Percentiles rank a stretch among this genome's conserved stretches.
Evolutionary conservation across 2,888 invertebrate genomes (phyloP).

Genomic region (Rhagophthalmus giganteus): DNA sequence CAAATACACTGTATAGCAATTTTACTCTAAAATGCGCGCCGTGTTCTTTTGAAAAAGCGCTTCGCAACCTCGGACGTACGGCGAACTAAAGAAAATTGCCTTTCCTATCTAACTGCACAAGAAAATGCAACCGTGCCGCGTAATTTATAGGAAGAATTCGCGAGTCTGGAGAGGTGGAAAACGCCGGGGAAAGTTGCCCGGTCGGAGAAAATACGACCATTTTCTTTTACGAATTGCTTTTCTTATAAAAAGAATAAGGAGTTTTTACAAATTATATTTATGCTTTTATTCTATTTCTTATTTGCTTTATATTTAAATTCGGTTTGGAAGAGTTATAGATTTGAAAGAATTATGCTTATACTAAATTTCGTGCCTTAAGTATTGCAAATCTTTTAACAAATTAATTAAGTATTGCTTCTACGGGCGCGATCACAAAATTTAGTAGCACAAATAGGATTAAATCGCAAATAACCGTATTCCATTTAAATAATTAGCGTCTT

Average conservation of each 20-base stretch:
- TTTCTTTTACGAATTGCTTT: constrained; percentile 48
- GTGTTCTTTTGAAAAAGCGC: constrained; percentile 17
- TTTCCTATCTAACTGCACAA: constrained; percentile 38
- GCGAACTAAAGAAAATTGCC: constrained; percentile 28
- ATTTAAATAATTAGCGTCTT: not conserved
- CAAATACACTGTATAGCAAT: constrained; percentile 25
- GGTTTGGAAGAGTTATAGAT: constrained; percentile 4
- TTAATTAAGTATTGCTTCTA: no score
- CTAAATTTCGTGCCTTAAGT: no score
- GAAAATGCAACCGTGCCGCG: constrained; percentile 48
- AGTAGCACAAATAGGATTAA: not conserved
- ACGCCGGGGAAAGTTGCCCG: constrained; percentile 42
- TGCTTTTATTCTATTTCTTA: constrained; percentile 37
- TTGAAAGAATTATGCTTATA: no score
- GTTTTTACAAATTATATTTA: constrained; percentile 39
- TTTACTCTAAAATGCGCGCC: constrained; percentile 16
- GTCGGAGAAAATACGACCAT: constrained; percentile 45
- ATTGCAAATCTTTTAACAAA: constrained; percentile 4
- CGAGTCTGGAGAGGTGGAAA: constrained; percentile 43
- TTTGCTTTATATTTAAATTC: constrained; percentile 17
- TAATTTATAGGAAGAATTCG: constrained; percentile 49
- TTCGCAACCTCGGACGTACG: constrained; percentile 12
- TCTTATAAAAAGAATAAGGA: constrained; percentile 37
- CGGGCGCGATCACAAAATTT: no score
- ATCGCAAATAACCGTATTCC: not conserved